Evolutionary conservation across 2,888 invertebrate genomes (phyloP).

Genomic region (Mesochorus sp.): DNA sequence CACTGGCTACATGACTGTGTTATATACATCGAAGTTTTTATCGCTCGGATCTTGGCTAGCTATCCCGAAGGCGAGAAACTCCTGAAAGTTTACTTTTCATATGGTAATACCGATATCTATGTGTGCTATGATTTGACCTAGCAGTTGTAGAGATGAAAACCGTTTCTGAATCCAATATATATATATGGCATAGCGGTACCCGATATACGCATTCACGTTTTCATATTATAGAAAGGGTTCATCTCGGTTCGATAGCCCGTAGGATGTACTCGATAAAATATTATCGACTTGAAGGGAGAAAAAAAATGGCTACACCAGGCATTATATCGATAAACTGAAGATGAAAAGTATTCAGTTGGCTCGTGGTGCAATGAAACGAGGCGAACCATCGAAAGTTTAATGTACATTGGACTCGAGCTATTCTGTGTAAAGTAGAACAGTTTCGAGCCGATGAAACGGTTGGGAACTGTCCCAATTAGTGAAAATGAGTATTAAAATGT

Average conservation of each 20-base stretch:
- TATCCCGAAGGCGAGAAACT: constrained; percentile 62
- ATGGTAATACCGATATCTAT: constrained; percentile 14
- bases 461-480: no score
- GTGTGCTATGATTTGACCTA: not conserved
- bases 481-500: no score
- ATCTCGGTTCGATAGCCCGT: constrained; percentile 35
- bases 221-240: not conserved
- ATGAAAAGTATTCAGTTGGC: constrained; percentile 19
- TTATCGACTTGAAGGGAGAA: constrained; percentile 26
- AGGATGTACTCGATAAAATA: constrained; percentile 5
- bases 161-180: not conserved
- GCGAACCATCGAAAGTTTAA: constrained; percentile 2
- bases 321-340: constrained; percentile 26
- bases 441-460: no score
- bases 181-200: not conserved
- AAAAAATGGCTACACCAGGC: constrained; percentile 17
- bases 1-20: not conserved
- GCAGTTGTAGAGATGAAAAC: constrained; percentile 1
- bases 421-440: not conserved
- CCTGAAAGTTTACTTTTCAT: constrained; percentile 49
- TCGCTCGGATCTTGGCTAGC: constrained; percentile 16
- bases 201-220: not conserved
- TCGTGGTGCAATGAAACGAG: constrained; percentile 19
- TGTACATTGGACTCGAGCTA: not conserved
- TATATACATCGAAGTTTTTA: no score